Conservation (phyloP, 2,888 invertebrate species). For the Noctua fimbriata region DNA sequence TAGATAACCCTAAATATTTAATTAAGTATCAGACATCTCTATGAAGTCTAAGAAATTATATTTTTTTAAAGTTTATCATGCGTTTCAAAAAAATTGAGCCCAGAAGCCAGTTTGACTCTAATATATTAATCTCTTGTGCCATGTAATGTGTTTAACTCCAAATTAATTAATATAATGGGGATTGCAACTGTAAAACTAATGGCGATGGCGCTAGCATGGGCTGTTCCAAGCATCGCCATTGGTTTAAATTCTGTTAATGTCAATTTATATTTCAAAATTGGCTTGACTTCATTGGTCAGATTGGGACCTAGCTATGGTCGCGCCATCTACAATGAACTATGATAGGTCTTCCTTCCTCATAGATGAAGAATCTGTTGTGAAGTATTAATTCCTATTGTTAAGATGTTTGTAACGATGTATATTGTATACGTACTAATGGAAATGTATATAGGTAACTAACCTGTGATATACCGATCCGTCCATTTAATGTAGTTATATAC, state of each 20-base stretch:
- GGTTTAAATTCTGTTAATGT: background rate
- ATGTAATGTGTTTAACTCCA: conserved; percentile 65
- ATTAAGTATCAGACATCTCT: background rate
- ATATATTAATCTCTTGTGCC: conserved; percentile 68
- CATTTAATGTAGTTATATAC: conserved; percentile 76
- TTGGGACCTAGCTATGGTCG: background rate
- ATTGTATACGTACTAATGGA: conserved; percentile 69
- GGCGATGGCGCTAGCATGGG: background rate
- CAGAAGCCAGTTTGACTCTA: conserved; percentile 34
- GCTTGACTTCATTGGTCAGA: background rate
- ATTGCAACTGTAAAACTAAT: background rate
- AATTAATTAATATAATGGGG: conserved; percentile 37
- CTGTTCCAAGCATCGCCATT: background rate
- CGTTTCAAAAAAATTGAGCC: conserved; percentile 13
- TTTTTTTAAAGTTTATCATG: conserved; percentile 4
- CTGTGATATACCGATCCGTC: conserved; percentile 89
- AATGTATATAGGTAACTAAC: conserved; percentile 84
- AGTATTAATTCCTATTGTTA: conserved; percentile 53
- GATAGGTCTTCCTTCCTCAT: background rate
- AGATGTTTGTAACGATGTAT: conserved; percentile 53
- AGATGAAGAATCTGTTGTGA: conserved; percentile 39
- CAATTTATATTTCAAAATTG: background rate
- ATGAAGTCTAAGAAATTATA: background rate
- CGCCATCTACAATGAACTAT: background rate
- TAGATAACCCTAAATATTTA: conserved; percentile 5